phyloP scores from a whole-genome alignment of 2,113 vertebrate genomes.

The Nansenia antarctica region DNA sequence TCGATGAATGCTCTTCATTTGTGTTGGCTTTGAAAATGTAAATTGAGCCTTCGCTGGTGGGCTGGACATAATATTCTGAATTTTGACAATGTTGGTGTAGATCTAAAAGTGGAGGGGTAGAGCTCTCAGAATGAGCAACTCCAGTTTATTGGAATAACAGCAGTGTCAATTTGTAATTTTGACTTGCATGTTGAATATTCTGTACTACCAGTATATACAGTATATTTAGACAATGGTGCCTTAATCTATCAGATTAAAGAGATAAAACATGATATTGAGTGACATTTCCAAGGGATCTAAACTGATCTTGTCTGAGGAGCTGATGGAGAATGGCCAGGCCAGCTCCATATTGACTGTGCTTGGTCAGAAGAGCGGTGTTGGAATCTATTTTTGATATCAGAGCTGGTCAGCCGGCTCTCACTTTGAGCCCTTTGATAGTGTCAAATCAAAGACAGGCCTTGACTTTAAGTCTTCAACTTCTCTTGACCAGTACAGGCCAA shows the following conservation, averaged over 20 bases:
- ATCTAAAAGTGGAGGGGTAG: no score
- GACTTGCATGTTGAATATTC: no score
- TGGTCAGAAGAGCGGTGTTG: slow-evolving; percentile 40
- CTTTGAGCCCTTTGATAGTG: slow-evolving; percentile 66
- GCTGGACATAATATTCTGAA: background rate
- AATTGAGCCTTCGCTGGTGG: slow-evolving; percentile 10
- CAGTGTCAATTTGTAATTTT: no score
- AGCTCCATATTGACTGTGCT: background rate
- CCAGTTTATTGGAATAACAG: no score
- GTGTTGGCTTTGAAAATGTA: slow-evolving; percentile 17
- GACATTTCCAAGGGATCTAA: background rate
- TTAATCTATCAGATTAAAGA: no score
- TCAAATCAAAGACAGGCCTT: slow-evolving; percentile 68
- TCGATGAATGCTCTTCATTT: slow-evolving; percentile 28
- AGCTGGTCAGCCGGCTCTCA: slow-evolving; percentile 64
- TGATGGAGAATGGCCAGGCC: background rate
- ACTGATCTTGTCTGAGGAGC: background rate
- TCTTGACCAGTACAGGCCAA: slow-evolving; percentile 30
- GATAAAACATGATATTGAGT: no score
- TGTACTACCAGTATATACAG: no score
- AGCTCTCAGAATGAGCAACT: background rate
- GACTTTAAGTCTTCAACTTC: slow-evolving; percentile 45
- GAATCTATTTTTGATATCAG: slow-evolving; percentile 63
- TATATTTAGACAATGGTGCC: no score
- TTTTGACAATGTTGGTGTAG: no score